Base-by-base conservation (phyloP, 2,113 vertebrate species). In the Pseudorasbora parva region DNA sequence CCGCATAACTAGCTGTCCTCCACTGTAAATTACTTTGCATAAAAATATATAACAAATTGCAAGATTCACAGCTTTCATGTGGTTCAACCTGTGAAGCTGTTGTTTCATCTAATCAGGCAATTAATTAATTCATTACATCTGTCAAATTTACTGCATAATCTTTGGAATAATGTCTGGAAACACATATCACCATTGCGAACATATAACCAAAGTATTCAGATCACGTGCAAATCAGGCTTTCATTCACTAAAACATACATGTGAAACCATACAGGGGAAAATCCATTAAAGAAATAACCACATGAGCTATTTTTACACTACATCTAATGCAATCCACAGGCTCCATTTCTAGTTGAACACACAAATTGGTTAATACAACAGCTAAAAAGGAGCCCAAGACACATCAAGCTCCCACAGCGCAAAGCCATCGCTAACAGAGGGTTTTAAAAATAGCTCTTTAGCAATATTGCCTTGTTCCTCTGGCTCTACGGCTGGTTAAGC, bases 341-440 rank as follows among this genome's bases (percentile, higher is more conserved):
- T 73, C 19, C 47, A 77, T 76, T 66, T 83, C 27, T 41, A 68
- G 82, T 23, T 30, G 33, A 47, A 43, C 27, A 57, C 66, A 71
- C 54, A 86, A 82, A 86, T 86, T 78, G 80, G 64, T 82, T 68
- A 73, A 72, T 71, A 62, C 75, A 47, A n/a, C 23, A 71, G 72
- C 80, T 72, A 82, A 86, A 74, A 72, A 82, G 64, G 56, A 78
- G 23, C n/a, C 30, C 49, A 49, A 75, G 62, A 49, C 15, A 1
- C 45, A 51, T 27, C 19, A 5, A 62, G 72, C 49, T 49, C 80
- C 17, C 43, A 8, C 64, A 8, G 73, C 11, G 51, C 30, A 9
- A 41, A 73, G 68, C 77, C 77, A 81, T 85, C 51, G 76, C 19
- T 78, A 82, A 82, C 72, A 25, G 71, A 85, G 25, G 17, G 7